Percentiles rank a stretch among this genome's conserved stretches.
Evolutionary conservation across 2,888 invertebrate genomes (phyloP).

Genomic region (Meandrusa payeni): DNA sequence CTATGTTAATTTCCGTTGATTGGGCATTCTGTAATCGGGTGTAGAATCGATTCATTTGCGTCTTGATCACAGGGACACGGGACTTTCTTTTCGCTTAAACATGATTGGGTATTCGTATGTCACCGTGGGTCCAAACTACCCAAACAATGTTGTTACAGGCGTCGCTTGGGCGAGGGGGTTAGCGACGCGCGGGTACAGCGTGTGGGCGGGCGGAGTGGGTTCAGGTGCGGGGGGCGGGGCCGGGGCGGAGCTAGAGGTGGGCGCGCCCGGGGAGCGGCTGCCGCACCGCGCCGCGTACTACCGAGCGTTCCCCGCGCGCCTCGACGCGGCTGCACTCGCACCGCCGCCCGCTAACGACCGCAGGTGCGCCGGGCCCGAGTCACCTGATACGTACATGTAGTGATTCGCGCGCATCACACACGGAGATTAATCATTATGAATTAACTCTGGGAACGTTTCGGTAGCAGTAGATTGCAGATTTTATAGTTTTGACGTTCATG

Average conservation of each 20-base stretch:
- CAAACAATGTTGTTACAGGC: slow-evolving; percentile 50
- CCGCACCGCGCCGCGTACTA: slow-evolving; percentile 87
- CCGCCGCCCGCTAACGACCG: slow-evolving; percentile 62
- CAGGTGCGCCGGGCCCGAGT: slow-evolving; percentile 50
- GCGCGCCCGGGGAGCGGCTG: slow-evolving; percentile 89
- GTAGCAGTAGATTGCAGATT: too few relatives aligned
- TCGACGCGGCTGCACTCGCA: slow-evolving; percentile 82
- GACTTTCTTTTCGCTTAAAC: too few relatives aligned
- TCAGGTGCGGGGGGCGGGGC: slow-evolving; percentile 39
- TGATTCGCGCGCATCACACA: too few relatives aligned
- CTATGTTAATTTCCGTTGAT: too few relatives aligned
- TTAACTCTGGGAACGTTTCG: too few relatives aligned
- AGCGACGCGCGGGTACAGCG: slow-evolving; percentile 66
- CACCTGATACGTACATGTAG: not conserved
- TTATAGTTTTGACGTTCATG: too few relatives aligned
- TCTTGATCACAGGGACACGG: too few relatives aligned
- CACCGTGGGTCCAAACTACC: slow-evolving; percentile 11
- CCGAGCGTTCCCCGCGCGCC: slow-evolving; percentile 92
- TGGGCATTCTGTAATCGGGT: too few relatives aligned
- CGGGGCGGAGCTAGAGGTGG: slow-evolving; percentile 90
- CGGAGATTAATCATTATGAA: too few relatives aligned
- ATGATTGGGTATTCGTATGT: too few relatives aligned
- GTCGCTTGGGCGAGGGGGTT: slow-evolving; percentile 68
- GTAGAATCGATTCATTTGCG: too few relatives aligned
- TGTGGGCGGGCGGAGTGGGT: slow-evolving; percentile 53